Percentiles rank a stretch among this genome's conserved stretches.
Conservation (phyloP, 2,797 vertebrate species). For the Myotis findleyi region DNA sequence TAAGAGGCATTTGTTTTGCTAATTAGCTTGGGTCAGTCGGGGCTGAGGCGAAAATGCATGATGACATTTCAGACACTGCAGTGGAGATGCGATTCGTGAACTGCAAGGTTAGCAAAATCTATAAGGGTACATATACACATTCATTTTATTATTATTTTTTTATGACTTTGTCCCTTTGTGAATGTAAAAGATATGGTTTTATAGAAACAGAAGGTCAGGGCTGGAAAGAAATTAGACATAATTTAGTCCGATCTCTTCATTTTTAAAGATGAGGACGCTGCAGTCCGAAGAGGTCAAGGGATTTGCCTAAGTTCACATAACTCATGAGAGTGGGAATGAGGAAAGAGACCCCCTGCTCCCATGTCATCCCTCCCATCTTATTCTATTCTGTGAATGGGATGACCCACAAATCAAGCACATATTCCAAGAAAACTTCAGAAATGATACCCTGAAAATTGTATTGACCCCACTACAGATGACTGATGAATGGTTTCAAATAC, state of each 20-base stretch:
- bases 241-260: conserved; percentile 64
- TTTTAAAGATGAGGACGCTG: conserved; percentile 64
- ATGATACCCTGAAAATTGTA: neutral
- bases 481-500: neutral
- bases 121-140: conserved; percentile 4
- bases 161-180: neutral
- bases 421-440: conserved; percentile 36
- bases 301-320: neutral
- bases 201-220: conserved; percentile 57
- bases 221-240: conserved; percentile 11
- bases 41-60: conserved; percentile 3
- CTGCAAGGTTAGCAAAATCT: conserved; percentile 66
- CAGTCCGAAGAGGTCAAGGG: neutral
- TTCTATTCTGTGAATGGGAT: neutral
- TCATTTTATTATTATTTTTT: conserved; percentile 49
- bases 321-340: neutral
- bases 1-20: conserved; percentile 51
- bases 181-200: conserved; percentile 35
- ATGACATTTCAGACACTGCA: conserved; percentile 56
- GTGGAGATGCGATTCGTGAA: conserved; percentile 34
- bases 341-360: neutral
- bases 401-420: conserved; percentile 10
- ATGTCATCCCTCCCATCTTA: neutral
- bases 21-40: conserved; percentile 70
- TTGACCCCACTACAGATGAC: neutral